Evolutionary conservation across 2,797 vertebrate genomes (phyloP), one percentile per base, ranked within the genome.

Genomic region (Lagocephalus sceleratus): DNA sequence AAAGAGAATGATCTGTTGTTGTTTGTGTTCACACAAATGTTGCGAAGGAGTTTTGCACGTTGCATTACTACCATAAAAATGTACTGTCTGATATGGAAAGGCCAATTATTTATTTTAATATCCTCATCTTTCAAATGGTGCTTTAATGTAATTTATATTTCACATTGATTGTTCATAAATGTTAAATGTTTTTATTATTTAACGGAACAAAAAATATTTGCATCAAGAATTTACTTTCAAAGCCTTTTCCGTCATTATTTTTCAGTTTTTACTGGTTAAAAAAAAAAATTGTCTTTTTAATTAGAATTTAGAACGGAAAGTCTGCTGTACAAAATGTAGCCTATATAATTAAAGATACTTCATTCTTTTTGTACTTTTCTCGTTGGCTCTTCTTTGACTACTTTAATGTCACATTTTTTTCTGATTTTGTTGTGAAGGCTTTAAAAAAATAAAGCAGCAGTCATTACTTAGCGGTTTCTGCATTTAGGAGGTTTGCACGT

Each of bases 121-220:
- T 87, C 73, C 82, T 88, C 81, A 83, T 86, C 89, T 83, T 87
- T 83, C 82, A 91, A 89, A 92, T 87, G 90, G 91, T 92, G 91
- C 91, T 92, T 90, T 87, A 82, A 87, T 87, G 87, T 91, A 90
- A 90, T 88, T 89, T 88, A 89, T 91, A 88, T 87, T 88, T 87
- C 81, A 87, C 80, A 51, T 76, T 82, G 81, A 87, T 86, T 88
- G 85, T 87, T 84, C 54, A 76, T 57, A 62, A 73, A 61, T 73
- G 76, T 79, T 59, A 83, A 47, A 79, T 76, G 68, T 75, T 82
- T 80, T 69, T 77, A 2, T 20, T 87, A 88, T 89, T 89, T 85
- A 86, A 86, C 68, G 79, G 74, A 45, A 81, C 60, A 79, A 69
- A 68, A 66, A 77, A 76, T 75, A 85, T 85, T 70, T 76, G 67